Evolutionary conservation across 2,888 invertebrate species (phyloP), one percentile per base, ranked within the genome.

Genomic region (Petrophora chlorosata): DNA sequence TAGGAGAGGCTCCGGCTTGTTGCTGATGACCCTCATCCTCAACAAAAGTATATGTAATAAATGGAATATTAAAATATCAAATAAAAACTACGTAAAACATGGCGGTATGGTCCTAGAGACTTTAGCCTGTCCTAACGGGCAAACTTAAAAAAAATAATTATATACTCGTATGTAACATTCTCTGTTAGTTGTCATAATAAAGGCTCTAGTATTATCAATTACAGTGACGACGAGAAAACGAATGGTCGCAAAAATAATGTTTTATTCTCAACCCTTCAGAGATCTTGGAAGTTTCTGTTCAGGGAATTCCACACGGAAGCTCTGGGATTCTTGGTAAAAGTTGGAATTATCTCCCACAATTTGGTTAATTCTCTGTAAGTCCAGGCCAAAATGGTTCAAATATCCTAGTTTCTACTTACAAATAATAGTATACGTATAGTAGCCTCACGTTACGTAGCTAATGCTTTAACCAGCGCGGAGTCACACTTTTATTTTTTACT

Each of bases 341-440:
- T 59, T 52, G 46, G 48, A 53, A 53, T 59, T 53, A 59, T 52
- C 51, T 56, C 43, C 49, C 48, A 33, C 48, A 36, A 56, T 42
- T 49, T 35, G 44, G 23, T 36, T 56, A 53, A 59, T 55, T 50
- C 50, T 43, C 14, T 36, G 47, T 52, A 26, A 55, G 49, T 42
- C 39, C 16, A 33, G 16, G 35, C 41, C 39, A 49, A 46, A 55
- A 58, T 47, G 33, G 26, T 46, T 41, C 48, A 49, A 48, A 33
- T 13, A 36, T 43, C 45, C 34, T 39, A 51, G 50, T 51, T 50
- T 46, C 47, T 48, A 51, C 35, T 51, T 46, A 32, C 28, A 40
- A 43, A 44, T 35, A 42, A 42, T 55, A 53, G 53, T 55, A 58
- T 55, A 53, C 53, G 51, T 42, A 40, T 23, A 9, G 48, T 39